Percentiles rank a stretch among this genome's conserved stretches.
Conservation (phyloP, 2,113 vertebrate species). For the Tychaedon coryphoeus region DNA sequence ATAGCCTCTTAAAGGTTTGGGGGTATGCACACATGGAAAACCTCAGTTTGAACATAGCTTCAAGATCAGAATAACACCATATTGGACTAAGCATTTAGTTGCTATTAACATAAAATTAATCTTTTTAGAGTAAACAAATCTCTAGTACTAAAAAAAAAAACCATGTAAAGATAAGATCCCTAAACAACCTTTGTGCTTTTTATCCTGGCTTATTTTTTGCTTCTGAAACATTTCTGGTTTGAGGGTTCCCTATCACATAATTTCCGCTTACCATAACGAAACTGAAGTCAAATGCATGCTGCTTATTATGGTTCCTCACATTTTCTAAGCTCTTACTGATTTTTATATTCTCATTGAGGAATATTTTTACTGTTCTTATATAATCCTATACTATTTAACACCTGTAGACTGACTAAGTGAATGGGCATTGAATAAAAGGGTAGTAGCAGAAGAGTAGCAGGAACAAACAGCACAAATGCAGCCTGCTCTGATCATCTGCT, state of each 20-base stretch:
- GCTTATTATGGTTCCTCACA: neutral
- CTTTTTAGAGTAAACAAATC: neutral
- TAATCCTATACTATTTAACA: neutral
- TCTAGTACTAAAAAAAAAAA: neutral
- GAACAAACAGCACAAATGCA: fast-evolving
- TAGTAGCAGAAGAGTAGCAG: neutral
- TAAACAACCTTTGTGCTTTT: neutral
- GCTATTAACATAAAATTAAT: neutral
- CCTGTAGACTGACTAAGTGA: neutral
- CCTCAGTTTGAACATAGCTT: neutral
- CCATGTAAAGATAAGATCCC: neutral
- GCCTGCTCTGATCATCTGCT: neutral
- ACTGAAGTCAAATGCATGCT: neutral
- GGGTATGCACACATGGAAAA: neutral
- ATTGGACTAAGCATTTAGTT: neutral
- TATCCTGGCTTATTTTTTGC: neutral
- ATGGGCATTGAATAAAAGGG: neutral
- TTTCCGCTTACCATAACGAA: neutral
- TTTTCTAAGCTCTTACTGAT: neutral
- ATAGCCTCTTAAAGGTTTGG: neutral
- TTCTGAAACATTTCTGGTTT: neutral
- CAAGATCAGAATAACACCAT: neutral
- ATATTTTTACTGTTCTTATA: neutral
- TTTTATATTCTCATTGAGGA: neutral
- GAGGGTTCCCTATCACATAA: neutral